Conservation (phyloP, 2,888 invertebrate genomes). For the Athrips mouffetella region DNA sequence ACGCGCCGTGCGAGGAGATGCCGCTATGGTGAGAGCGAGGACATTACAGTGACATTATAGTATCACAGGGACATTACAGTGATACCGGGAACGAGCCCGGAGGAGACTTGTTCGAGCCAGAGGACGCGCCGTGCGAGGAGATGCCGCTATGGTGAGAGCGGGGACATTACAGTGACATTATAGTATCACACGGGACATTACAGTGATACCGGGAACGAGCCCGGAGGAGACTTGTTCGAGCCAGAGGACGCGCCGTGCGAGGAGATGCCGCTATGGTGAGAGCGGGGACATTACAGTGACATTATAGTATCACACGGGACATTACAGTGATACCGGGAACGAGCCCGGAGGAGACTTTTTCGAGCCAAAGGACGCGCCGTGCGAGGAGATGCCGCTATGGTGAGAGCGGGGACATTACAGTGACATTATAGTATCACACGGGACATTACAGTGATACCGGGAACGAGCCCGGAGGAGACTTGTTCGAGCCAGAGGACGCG, state of each 20-base stretch:
- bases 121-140: conserved; percentile 61
- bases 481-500: conserved; percentile 53
- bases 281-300: conserved; percentile 46
- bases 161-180: too few species aligned
- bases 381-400: conserved; percentile 55
- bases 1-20: too few species aligned
- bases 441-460: too few species aligned
- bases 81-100: background rate
- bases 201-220: conserved; percentile 56
- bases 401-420: conserved; percentile 50
- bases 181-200: too few species aligned
- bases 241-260: conserved; percentile 55
- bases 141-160: too few species aligned
- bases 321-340: conserved; percentile 62
- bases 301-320: conserved; percentile 59
- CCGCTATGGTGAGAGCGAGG: conserved; percentile 63
- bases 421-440: conserved; percentile 53
- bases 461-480: conserved; percentile 34
- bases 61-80: too few species aligned
- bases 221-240: conserved; percentile 47
- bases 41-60: too few species aligned
- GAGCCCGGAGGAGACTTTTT: conserved; percentile 43
- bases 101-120: conserved; percentile 64
- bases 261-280: conserved; percentile 52
- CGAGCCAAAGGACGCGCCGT: conserved; percentile 53